A percentile compares a stretch with the other conserved stretches of the same genome.
phyloP scores from a whole-genome alignment of 2,888 invertebrate species.

The Tachina fera region DNA sequence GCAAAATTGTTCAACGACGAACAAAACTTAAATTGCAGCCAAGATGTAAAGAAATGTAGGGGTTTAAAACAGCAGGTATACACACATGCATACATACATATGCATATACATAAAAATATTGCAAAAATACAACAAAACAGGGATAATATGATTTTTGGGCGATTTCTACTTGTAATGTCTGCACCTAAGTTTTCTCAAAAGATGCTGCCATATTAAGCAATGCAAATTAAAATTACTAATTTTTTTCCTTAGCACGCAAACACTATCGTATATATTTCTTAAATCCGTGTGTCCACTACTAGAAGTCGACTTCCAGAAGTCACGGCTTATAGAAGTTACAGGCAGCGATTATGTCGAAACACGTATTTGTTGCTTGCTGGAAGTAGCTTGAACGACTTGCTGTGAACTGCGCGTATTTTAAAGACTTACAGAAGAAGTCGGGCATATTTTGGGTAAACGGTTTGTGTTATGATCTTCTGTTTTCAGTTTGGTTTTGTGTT shows the following conservation, averaged over 20 bases:
- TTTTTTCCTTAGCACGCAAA: background rate
- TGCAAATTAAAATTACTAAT: background rate
- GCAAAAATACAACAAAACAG: conserved; percentile 28
- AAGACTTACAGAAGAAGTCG: too few relatives aligned
- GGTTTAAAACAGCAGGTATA: conserved; percentile 19
- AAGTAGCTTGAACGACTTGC: too few relatives aligned
- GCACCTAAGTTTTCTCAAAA: conserved; percentile 47
- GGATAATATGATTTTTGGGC: conserved; percentile 76
- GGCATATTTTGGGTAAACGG: too few relatives aligned
- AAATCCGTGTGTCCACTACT: too few relatives aligned
- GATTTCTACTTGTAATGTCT: conserved; percentile 75
- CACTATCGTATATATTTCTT: too few relatives aligned
- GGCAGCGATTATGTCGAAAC: too few relatives aligned
- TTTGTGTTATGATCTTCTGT: too few relatives aligned
- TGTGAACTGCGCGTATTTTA: too few relatives aligned
- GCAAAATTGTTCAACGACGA: background rate
- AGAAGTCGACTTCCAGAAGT: too few relatives aligned
- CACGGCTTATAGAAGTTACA: too few relatives aligned
- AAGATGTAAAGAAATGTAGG: conserved; percentile 40
- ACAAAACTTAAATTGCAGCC: conserved; percentile 47
- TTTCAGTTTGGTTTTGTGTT: too few relatives aligned
- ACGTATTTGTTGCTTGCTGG: too few relatives aligned
- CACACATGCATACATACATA: background rate
- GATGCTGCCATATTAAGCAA: conserved; percentile 38
- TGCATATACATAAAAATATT: conserved; percentile 28